These are phyloP conservation scores for Drosophila lacicola DNA, from an alignment of 2,888 invertebrate species.

Conservation along the genomic window DNA sequence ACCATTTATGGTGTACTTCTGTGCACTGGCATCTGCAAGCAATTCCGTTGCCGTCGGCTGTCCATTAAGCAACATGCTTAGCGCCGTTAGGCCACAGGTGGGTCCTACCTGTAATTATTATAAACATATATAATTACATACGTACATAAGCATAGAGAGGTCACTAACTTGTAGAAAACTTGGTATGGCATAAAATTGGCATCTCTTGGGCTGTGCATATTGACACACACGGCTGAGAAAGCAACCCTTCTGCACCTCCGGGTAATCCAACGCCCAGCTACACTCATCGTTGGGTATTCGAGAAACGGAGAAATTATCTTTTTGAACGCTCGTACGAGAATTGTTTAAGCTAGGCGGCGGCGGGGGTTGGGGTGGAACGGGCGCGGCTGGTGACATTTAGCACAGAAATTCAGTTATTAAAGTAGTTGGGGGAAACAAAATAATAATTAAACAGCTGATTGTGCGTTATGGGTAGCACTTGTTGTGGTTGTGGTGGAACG, in stretches of 20 bases:
- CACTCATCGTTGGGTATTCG: slow-evolving; percentile 82
- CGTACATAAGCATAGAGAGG: background rate
- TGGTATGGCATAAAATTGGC: slow-evolving; percentile 84
- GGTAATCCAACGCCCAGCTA: slow-evolving; percentile 87
- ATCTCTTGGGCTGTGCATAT: slow-evolving; percentile 86
- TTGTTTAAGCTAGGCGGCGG: slow-evolving; percentile 11
- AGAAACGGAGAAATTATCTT: background rate
- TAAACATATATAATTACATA: background rate
- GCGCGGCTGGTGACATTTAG: slow-evolving; percentile 35
- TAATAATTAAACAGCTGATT: slow-evolving; percentile 27
- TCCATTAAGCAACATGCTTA: slow-evolving; percentile 90
- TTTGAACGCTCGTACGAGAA: background rate
- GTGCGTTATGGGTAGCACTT: background rate
- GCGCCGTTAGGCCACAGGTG: slow-evolving; percentile 95
- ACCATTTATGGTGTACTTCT: slow-evolving; percentile 91
- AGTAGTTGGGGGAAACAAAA: background rate
- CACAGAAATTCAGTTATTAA: background rate
- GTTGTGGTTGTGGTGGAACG: slow-evolving; percentile 27
- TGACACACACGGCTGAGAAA: slow-evolving; percentile 86
- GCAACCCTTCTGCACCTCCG: slow-evolving; percentile 87
- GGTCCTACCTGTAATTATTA: slow-evolving; percentile 85
- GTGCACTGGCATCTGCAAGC: slow-evolving; percentile 87
- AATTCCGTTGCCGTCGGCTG: slow-evolving; percentile 86
- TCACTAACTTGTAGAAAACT: slow-evolving; percentile 77
- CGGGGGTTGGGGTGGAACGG: slow-evolving; percentile 35